Percentiles rank a stretch among this genome's conserved stretches.
Evolutionary conservation across 1,140 invertebrate species (phyloP).

Genomic region (Meloidogyne exigua): DNA sequence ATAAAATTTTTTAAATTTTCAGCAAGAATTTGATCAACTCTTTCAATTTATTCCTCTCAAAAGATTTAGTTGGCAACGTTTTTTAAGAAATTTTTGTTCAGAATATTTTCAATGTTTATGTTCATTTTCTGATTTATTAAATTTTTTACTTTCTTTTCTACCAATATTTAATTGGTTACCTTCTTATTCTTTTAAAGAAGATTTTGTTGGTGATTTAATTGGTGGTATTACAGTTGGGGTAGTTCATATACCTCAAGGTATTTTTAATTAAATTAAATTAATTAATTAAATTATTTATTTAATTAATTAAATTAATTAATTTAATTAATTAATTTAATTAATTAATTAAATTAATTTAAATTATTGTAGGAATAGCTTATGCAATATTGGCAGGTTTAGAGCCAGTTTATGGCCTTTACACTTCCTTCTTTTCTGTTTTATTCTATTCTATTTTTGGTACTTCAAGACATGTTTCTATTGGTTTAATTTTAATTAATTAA

Average conservation of each 20-base stretch:
- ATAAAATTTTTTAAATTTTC: background rate
- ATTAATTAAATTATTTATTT: too few species aligned
- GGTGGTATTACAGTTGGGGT: conserved; percentile 64
- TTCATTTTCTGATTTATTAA: background rate
- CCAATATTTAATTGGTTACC: conserved; percentile 47
- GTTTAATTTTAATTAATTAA: conserved; percentile 20
- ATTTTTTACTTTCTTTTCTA: conserved; percentile 31
- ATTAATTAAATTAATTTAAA: too few species aligned
- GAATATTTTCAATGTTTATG: conserved; percentile 7
- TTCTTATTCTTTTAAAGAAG: conserved; percentile 51
- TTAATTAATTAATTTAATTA: too few species aligned
- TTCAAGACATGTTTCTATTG: conserved; percentile 65
- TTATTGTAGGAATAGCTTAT: conserved; percentile 65
- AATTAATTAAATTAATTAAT: too few species aligned
- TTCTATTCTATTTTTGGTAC: conserved; percentile 68
- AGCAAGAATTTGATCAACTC: conserved; percentile 22
- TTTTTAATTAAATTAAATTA: too few species aligned
- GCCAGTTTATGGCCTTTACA: conserved; percentile 67
- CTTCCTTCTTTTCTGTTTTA: conserved; percentile 67
- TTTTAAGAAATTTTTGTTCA: background rate
- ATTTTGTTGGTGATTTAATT: conserved; percentile 55
- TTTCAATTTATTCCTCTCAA: conserved; percentile 4
- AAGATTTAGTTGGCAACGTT: background rate
- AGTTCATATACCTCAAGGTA: conserved; percentile 63
- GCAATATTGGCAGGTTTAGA: conserved; percentile 66